Conservation (phyloP, 2,797 vertebrate genomes). For the Gallinago stenura region DNA sequence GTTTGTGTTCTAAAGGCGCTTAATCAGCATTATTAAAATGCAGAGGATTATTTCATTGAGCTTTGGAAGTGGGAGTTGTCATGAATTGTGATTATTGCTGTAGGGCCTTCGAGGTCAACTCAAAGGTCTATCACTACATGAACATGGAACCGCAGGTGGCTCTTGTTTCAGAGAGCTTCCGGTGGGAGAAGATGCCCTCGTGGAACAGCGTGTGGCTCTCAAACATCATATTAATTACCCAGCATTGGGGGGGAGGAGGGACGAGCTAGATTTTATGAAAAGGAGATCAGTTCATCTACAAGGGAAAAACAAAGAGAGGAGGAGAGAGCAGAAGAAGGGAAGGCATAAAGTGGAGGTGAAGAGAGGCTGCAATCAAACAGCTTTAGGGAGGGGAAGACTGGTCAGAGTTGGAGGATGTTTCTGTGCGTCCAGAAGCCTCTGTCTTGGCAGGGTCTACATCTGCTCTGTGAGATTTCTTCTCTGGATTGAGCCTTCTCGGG, state of each 20-base stretch:
- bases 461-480: background rate
- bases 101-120: background rate
- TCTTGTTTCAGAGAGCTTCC: background rate
- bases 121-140: rapidly evolving
- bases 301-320: background rate
- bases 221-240: background rate
- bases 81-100: background rate
- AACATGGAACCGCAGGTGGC: rapidly evolving
- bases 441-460: background rate
- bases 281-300: background rate
- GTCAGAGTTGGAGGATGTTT: background rate
- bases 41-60: background rate
- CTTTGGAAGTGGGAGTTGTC: background rate
- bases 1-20: background rate
- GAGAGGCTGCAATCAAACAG: background rate
- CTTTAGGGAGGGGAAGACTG: background rate
- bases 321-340: background rate
- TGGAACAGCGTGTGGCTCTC: background rate
- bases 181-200: background rate
- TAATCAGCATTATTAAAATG: background rate
- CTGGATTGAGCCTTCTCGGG: background rate
- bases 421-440: background rate
- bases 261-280: background rate
- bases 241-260: background rate
- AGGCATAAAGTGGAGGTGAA: background rate